phyloP scores from a whole-genome alignment of 2,113 vertebrate species.

The Odocoileus virginianus region DNA sequence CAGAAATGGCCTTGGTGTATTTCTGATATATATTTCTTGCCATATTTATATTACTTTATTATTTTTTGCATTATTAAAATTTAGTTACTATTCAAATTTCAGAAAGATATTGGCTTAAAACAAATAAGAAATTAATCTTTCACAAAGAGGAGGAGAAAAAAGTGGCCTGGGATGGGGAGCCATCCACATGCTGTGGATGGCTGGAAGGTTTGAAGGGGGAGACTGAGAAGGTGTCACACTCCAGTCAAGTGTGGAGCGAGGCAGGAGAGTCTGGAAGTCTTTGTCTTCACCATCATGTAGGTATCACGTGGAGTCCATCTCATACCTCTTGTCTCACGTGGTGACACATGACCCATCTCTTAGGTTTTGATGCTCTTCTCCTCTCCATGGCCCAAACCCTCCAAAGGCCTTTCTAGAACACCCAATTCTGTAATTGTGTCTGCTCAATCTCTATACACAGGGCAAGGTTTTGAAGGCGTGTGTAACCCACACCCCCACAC shows the following conservation, averaged over 20 bases:
- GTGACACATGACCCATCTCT: not conserved
- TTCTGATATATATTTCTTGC: not conserved
- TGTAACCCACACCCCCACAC: not conserved
- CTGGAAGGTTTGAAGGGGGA: not conserved
- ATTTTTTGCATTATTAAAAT: not conserved
- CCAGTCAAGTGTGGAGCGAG: not conserved
- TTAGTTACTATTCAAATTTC: constrained; percentile 36
- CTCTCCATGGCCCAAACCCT: not conserved
- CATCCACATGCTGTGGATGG: fast-evolving
- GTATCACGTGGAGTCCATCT: too few relatives aligned
- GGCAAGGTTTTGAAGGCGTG: not conserved
- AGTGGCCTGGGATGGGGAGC: not conserved
- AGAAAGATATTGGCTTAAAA: not conserved
- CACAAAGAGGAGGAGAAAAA: not conserved
- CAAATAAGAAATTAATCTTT: constrained; percentile 16
- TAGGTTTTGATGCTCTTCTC: not conserved
- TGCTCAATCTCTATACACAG: not conserved
- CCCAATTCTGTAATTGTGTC: not conserved
- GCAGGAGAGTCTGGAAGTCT: not conserved
- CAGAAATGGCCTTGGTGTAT: not conserved
- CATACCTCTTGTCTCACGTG: not conserved
- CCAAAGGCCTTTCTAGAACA: not conserved
- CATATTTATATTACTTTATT: not conserved
- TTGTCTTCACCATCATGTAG: not conserved
- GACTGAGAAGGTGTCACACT: fast-evolving